Evolutionary conservation across 2,888 invertebrate genomes (phyloP), one percentile per base, ranked within the genome.

Genomic region (Allophyes oxyacanthae): DNA sequence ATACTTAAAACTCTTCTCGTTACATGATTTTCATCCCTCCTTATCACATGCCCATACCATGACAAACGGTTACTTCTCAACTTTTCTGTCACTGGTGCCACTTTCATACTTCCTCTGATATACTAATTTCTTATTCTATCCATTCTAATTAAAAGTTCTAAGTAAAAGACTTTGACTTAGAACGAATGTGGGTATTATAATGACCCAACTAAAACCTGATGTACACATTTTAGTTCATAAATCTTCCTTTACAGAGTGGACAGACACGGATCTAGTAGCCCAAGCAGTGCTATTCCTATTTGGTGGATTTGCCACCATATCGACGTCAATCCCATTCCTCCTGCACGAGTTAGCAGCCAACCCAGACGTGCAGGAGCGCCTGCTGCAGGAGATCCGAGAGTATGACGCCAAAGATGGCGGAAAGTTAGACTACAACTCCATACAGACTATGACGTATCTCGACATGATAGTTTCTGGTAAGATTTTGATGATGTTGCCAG

Each of bases 391-490:
- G 85, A 94, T 96, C 40, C 87, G 84, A 25, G 90, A 94, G 28
- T 84, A 90, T 6, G 81, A 90, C 1, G 72, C 71, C 0, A 84
- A 83, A n/a, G 85, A 87, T 15, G 87, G 82, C 0, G 89, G 86
- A 3, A 85, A 84, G 10, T 75, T 95, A 0, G 89, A 86, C 40
- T 95, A 94, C 51, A 94, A 94, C 14, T 82, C 84, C 0, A 77
- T 96, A 0, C 86, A 92, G 54, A 86, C 85, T 13, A 91, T 96
- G 94, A 90, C 89, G 15, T 96, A 95, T 65, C 73, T 96, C 83
- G 95, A 95, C 52, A 95, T 95, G 95, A 94, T 95, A 0, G 81
- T 95, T 0, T 94, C 95, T 69, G 94, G 94, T 94, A 64, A 52
- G 26, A 44, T 28, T 28, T 28, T 28, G 28, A 6, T 8, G 1